A percentile compares a stretch with the other conserved stretches of the same genome.
Evolutionary conservation across 1,140 invertebrate genomes (phyloP).

Genomic region (Thaumetopoea pityocampa): DNA sequence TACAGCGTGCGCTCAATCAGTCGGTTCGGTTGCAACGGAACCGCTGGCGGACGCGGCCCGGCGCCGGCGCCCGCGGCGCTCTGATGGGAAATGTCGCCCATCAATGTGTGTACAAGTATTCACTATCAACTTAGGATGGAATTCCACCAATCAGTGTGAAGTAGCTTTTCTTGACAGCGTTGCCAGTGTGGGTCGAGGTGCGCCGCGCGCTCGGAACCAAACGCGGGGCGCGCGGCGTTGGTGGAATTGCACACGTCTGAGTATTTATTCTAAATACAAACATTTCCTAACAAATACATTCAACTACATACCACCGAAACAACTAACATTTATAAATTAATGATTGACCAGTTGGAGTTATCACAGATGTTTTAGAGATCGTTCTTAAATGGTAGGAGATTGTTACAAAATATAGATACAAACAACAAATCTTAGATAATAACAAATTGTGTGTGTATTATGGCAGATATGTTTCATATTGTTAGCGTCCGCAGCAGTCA

Average conservation of each 20-base stretch:
- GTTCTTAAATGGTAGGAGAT: slow-evolving; percentile 68
- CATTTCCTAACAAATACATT: slow-evolving; percentile 16
- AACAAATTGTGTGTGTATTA: slow-evolving; percentile 14
- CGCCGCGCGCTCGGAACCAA: too few species aligned
- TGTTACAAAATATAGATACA: slow-evolving; percentile 43
- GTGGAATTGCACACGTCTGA: neutral
- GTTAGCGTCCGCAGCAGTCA: too few species aligned
- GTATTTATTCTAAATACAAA: slow-evolving; percentile 12
- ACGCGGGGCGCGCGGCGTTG: too few species aligned
- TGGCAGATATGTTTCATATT: slow-evolving; percentile 13
- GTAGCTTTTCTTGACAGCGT: too few species aligned
- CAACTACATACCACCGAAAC: slow-evolving; percentile 27
- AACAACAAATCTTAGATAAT: slow-evolving; percentile 18
- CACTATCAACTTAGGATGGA: slow-evolving; percentile 28
- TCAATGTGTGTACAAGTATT: slow-evolving; percentile 27
- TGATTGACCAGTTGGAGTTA: slow-evolving; percentile 67
- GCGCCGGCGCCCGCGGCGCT: too few species aligned
- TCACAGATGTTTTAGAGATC: slow-evolving; percentile 74
- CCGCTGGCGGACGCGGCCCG: too few species aligned
- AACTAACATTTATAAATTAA: slow-evolving; percentile 68
- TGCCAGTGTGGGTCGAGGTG: too few species aligned
- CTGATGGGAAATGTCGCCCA: too few species aligned
- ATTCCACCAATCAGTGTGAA: too few species aligned
- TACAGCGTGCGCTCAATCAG: slow-evolving; percentile 56
- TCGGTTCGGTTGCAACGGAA: slow-evolving; percentile 34